phyloP scores from a whole-genome alignment of 2,888 invertebrate species.

The Tuta absoluta region DNA sequence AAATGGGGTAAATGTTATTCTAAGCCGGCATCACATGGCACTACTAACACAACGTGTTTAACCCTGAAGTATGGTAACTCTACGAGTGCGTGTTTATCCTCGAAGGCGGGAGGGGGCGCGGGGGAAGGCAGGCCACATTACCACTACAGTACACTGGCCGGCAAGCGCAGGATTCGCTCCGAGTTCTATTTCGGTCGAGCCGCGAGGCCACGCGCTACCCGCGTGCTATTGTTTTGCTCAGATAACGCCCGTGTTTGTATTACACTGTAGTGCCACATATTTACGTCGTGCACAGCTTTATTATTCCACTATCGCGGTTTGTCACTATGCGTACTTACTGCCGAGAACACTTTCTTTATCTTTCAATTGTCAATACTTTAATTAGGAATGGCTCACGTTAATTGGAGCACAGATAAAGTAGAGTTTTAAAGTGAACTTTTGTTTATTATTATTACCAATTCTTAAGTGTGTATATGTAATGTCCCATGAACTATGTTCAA shows the following conservation, averaged over 20 bases:
- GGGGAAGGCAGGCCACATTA: conserved; percentile 45
- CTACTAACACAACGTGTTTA: no score
- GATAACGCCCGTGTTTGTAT: conserved; percentile 51
- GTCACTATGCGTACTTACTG: conserved; percentile 54
- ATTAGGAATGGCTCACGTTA: conserved; percentile 52
- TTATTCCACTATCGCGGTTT: conserved; percentile 53
- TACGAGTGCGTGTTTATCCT: conserved; percentile 29
- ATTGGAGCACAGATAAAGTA: conserved; percentile 35
- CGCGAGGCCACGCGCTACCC: conserved; percentile 63
- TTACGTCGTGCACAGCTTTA: conserved; percentile 62
- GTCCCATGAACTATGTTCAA: background rate
- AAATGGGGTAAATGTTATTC: no score
- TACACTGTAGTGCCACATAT: conserved; percentile 55
- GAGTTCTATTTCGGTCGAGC: conserved; percentile 66
- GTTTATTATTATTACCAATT: conserved; percentile 26
- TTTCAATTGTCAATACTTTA: conserved; percentile 52
- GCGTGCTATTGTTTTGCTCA: conserved; percentile 77
- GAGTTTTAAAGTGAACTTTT: conserved; percentile 39
- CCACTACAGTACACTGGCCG: conserved; percentile 43
- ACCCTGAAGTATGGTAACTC: no score
- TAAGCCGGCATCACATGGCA: no score
- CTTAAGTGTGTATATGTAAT: background rate
- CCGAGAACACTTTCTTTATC: conserved; percentile 47
- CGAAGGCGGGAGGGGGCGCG: conserved; percentile 28
- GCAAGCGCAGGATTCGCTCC: conserved; percentile 45